Percentiles rank a stretch among this genome's conserved stretches.
phyloP scores from a whole-genome alignment of 2,888 invertebrate genomes.

The Stenchaetothrips biformis region DNA sequence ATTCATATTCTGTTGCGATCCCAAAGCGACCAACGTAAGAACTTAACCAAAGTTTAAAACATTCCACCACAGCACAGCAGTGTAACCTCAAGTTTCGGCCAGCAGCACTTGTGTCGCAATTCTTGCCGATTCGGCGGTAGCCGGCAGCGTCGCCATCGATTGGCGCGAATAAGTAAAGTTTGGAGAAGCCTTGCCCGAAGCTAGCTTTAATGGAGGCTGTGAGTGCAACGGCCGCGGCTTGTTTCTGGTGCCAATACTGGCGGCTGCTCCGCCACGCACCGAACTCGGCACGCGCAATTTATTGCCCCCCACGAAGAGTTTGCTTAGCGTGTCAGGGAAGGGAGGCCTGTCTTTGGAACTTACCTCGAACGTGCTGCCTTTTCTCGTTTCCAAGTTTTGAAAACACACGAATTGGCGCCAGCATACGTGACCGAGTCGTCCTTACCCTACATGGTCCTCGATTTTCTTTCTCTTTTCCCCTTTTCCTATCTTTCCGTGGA shows the following conservation, averaged over 20 bases:
- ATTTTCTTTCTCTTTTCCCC: not conserved
- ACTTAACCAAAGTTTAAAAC: too few species aligned
- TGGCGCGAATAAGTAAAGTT: too few species aligned
- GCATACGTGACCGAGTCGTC: not conserved
- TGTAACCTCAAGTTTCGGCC: too few species aligned
- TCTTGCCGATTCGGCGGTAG: too few species aligned
- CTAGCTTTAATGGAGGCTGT: too few species aligned
- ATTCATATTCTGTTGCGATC: too few species aligned
- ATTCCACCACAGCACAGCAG: too few species aligned
- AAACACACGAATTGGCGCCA: not conserved
- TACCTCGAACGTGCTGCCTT: not conserved
- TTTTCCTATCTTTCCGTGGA: not conserved
- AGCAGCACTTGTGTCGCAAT: too few species aligned
- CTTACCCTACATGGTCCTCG: not conserved
- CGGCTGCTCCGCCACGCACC: not conserved
- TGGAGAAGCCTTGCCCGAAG: too few species aligned
- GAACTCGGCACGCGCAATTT: not conserved
- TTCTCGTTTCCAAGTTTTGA: constrained; percentile 19
- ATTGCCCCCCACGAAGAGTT: constrained; percentile 6
- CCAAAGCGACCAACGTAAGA: too few species aligned
- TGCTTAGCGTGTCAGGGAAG: not conserved
- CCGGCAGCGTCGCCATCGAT: too few species aligned
- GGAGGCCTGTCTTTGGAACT: constrained; percentile 9
- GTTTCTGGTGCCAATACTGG: not conserved
- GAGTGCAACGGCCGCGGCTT: not conserved